Evolutionary conservation across 2,888 invertebrate species (phyloP).

Genomic region (Drosophila crucigera): DNA sequence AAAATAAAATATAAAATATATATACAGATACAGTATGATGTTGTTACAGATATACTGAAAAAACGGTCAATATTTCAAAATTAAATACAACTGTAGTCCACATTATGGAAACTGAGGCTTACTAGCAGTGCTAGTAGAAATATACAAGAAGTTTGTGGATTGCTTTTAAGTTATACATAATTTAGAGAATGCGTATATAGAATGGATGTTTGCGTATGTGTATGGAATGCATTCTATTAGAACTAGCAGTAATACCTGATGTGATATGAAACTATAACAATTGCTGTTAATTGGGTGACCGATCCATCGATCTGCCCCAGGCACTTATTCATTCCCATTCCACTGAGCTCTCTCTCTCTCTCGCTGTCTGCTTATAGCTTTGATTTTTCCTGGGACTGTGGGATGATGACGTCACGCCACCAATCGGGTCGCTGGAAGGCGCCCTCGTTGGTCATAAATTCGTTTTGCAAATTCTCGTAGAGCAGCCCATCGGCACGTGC

Average conservation of each 20-base stretch:
- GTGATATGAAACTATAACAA: conserved; percentile 41
- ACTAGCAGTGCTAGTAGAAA: not conserved
- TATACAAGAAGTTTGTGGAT: not conserved
- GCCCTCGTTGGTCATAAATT: conserved; percentile 89
- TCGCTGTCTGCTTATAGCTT: conserved; percentile 67
- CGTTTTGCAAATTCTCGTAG: conserved; percentile 90
- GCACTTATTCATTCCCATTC: conserved; percentile 52
- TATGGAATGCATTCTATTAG: conserved; percentile 23
- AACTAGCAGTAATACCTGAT: conserved; percentile 38
- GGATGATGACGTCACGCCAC: conserved; percentile 89
- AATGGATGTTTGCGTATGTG: not conserved
- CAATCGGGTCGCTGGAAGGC: conserved; percentile 90
- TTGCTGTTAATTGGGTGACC: conserved; percentile 2
- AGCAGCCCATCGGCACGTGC: conserved; percentile 92
- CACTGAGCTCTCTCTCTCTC: not conserved
- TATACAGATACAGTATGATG: not conserved
- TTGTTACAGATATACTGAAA: not conserved
- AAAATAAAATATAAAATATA: not conserved
- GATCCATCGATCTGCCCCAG: conserved; percentile 38
- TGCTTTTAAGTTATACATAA: not conserved
- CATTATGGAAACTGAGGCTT: conserved; percentile 6
- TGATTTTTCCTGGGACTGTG: conserved; percentile 70
- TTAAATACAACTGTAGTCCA: not conserved
- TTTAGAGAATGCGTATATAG: not conserved
- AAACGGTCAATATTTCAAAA: not conserved